A percentile compares a stretch with the other conserved stretches of the same genome.
Evolutionary conservation across 2,888 invertebrate genomes (phyloP).

Genomic region (Lepidochitona cinerea): DNA sequence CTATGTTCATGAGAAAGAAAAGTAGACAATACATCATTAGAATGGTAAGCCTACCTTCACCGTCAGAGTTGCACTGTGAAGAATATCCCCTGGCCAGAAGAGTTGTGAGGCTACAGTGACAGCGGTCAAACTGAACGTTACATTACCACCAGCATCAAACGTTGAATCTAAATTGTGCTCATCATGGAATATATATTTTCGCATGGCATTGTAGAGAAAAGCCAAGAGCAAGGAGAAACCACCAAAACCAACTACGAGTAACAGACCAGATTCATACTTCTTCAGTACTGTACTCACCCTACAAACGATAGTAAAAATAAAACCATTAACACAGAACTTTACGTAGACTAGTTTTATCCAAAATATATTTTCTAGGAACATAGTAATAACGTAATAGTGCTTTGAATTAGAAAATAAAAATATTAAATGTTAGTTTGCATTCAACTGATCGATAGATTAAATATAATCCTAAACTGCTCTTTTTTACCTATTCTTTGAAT

Average conservation of each 20-base stretch:
- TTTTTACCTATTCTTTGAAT: too few species aligned
- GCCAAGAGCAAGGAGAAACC: slow-evolving; percentile 61
- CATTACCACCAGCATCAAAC: slow-evolving; percentile 64
- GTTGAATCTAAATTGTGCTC: slow-evolving; percentile 63
- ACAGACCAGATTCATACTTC: slow-evolving; percentile 54
- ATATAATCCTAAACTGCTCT: too few species aligned
- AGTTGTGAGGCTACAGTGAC: slow-evolving; percentile 62
- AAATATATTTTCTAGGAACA: too few species aligned
- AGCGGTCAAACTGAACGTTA: slow-evolving; percentile 58
- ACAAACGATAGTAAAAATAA: too few species aligned
- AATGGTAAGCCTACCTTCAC: slow-evolving; percentile 57
- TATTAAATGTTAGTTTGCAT: too few species aligned
- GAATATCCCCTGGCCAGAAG: slow-evolving; percentile 64
- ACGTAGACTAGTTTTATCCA: too few species aligned
- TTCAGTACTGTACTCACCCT: slow-evolving; percentile 56
- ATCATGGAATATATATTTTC: slow-evolving; percentile 61
- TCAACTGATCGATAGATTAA: too few species aligned
- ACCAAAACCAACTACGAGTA: slow-evolving; percentile 61
- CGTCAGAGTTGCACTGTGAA: slow-evolving; percentile 61
- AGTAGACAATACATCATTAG: too few species aligned
- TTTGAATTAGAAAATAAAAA: too few species aligned
- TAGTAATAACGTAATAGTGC: too few species aligned
- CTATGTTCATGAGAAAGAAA: too few species aligned
- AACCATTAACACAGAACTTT: too few species aligned
- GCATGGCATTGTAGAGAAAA: slow-evolving; percentile 54